Percentiles rank a stretch among this genome's conserved stretches.
phyloP scores from a whole-genome alignment of 2,797 vertebrate genomes.

The Psittacula derbiana region DNA sequence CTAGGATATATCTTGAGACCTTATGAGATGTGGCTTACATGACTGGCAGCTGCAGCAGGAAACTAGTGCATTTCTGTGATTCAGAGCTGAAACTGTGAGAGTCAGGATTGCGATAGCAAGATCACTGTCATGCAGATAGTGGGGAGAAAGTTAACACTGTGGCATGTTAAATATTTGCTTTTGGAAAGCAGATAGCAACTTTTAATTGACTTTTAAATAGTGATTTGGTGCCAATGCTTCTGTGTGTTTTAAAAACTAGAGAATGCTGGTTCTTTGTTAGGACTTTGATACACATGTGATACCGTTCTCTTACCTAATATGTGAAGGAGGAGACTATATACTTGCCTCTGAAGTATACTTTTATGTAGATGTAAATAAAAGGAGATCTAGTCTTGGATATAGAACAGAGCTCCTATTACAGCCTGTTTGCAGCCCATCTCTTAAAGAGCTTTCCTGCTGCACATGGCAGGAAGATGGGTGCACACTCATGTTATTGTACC shows the following conservation, averaged over 20 bases:
- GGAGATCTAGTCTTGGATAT: not conserved
- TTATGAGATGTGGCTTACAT: not conserved
- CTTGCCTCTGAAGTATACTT: not conserved
- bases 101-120: not conserved
- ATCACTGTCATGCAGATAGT: not conserved
- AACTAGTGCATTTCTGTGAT: not conserved
- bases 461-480: rapidly evolving
- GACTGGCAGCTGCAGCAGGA: not conserved
- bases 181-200: not conserved
- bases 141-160: not conserved
- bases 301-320: not conserved
- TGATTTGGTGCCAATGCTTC: not conserved
- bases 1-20: not conserved
- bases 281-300: not conserved
- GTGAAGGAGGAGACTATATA: not conserved
- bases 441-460: not conserved
- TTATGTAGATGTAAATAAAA: not conserved
- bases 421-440: rapidly evolving
- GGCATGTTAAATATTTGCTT: not conserved
- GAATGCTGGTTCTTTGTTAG: not conserved
- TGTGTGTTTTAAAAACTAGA: not conserved
- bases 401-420: not conserved
- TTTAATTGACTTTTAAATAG: not conserved
- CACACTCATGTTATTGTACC: rapidly evolving
- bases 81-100: not conserved